These are phyloP conservation scores for Ptilodon capucinus DNA, from an alignment of 2,888 invertebrate species.

Conservation along the genomic window DNA sequence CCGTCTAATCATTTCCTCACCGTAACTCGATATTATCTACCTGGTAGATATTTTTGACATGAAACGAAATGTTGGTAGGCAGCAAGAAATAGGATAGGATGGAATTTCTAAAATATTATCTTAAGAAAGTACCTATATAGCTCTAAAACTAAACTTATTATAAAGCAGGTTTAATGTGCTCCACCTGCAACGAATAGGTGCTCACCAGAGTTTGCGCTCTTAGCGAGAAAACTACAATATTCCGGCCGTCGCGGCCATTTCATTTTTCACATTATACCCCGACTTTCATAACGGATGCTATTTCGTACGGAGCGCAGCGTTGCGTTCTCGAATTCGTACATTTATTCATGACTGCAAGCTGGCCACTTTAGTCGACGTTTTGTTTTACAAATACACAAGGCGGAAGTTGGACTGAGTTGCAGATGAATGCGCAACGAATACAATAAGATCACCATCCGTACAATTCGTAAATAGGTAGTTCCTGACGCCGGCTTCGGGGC, in stretches of 20 bases:
- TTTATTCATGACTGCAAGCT: constrained; percentile 53
- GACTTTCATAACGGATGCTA: constrained; percentile 49
- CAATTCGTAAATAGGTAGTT: constrained; percentile 26
- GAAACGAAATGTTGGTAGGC: too few species aligned
- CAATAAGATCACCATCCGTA: constrained; percentile 27
- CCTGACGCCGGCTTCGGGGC: too few species aligned
- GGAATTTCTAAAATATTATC: not conserved
- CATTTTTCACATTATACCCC: constrained; percentile 50
- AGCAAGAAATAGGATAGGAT: too few species aligned
- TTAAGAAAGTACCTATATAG: not conserved
- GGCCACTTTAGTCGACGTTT: constrained; percentile 43
- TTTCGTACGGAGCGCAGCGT: constrained; percentile 41
- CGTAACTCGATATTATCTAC: too few species aligned
- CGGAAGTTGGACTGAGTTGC: constrained; percentile 31
- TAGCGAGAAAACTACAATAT: constrained; percentile 33
- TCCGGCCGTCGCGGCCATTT: constrained; percentile 46
- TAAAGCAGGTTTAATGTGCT: constrained; percentile 23
- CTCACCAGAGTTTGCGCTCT: constrained; percentile 23
- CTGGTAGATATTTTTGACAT: too few species aligned
- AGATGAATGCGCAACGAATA: constrained; percentile 27
- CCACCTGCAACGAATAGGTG: constrained; percentile 33
- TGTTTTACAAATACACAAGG: constrained; percentile 48
- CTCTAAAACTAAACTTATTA: constrained; percentile 8
- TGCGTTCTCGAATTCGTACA: constrained; percentile 49
- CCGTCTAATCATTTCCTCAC: too few species aligned